Conservation (phyloP, 1,140 invertebrate species). For the Brachionus paranguensis region DNA sequence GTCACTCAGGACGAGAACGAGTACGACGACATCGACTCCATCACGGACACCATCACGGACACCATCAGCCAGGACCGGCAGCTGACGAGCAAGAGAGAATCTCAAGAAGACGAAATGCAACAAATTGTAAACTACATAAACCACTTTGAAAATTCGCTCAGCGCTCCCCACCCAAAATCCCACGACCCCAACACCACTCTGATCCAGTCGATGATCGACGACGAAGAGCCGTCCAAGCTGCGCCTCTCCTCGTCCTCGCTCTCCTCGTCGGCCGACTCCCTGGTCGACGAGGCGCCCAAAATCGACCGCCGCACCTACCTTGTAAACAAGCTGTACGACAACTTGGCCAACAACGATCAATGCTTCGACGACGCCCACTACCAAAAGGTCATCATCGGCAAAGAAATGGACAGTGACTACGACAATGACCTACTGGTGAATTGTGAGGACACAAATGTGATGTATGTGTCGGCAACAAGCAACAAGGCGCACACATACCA, state of each 20-base stretch:
- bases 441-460: background rate
- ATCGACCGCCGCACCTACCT: constrained; percentile 23
- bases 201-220: constrained; percentile 6
- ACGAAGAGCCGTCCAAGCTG: background rate
- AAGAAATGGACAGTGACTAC: background rate
- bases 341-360: background rate
- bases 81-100: background rate
- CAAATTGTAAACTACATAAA: background rate
- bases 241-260: constrained; percentile 16
- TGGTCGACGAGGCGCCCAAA: background rate
- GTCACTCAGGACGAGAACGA: background rate
- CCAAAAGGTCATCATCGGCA: background rate
- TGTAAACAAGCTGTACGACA: constrained; percentile 27
- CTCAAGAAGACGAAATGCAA: constrained; percentile 27
- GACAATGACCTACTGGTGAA: constrained; percentile 22
- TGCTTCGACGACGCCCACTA: background rate
- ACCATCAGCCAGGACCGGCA: background rate
- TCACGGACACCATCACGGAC: background rate
- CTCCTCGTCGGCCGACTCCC: constrained; percentile 14
- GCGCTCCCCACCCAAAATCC: background rate
- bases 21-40: background rate
- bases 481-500: background rate
- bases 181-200: background rate
- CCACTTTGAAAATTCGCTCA: constrained; percentile 4
- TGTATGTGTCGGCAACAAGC: background rate